Base-by-base conservation (phyloP, 2,888 invertebrate species). In the Ennomos quercinarius region DNA sequence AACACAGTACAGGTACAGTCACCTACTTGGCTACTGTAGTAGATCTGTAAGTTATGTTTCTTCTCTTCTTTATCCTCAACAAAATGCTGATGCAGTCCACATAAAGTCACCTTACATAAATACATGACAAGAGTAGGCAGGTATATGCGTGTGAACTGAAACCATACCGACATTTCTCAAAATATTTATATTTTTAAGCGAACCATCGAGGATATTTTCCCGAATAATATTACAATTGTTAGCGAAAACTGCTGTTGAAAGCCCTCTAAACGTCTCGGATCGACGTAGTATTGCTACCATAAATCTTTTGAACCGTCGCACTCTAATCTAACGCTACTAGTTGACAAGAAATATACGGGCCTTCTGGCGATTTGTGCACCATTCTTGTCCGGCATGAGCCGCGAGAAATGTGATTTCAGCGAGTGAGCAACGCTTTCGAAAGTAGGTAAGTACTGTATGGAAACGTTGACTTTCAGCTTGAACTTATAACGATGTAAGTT, bases 221-320 rank as follows among this genome's bases (percentile, higher is more conserved):
- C 40, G 50, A 54, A 66, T 62, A 64, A 64, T 69, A 66, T n/a
- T n/a, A 61, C 66, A 66, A 68, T 59, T 52, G 55, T 61, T 66
- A 61, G 61, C 56, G 56, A 65, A 63, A 63, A 71, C 67, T 71
- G 66, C 27, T 62, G 57, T 60, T 59, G 70, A 70, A 72, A 71
- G 73, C 68, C 72, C 68, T 71, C 71, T 75, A 79, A 82, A 80
- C 76, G 76, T 65, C 73, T 68, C 70, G 75, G 76, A 83, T 84
- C 78, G 82, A 81, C 73, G 78, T 77, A 80, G 81, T 83, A 83
- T 86, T 84, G 82, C 78, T 76, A 68, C 82, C 81, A 86, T 88
- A 87, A 88, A 87, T 87, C 87, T 85, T 74, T 78, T 76, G 76
- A 77, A 75, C 73, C 74, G 70, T 69, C 76, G 78, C 76, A 64